Evolutionary conservation across 2,113 vertebrate species (phyloP).

Genomic region (Solea senegalensis): DNA sequence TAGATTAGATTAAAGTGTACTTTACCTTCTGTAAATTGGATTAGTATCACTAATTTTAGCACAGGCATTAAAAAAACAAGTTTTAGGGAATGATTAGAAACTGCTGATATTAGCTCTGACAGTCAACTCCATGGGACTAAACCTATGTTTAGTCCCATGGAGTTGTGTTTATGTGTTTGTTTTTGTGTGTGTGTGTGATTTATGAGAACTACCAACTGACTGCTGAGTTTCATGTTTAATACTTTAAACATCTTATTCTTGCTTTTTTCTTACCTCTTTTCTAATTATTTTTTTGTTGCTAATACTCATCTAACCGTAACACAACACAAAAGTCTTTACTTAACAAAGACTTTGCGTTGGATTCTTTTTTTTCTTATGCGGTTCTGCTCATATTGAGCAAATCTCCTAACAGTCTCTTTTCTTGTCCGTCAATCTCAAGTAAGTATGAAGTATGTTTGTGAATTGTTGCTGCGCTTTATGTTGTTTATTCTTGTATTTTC

Average conservation of each 20-base stretch:
- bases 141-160: background rate
- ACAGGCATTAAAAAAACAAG: too few species aligned
- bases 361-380: background rate
- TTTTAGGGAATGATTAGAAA: too few species aligned
- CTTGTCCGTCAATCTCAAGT: background rate
- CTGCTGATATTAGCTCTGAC: too few species aligned
- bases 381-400: background rate
- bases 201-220: background rate
- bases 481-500: too few species aligned
- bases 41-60: too few species aligned
- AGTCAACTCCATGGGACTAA: background rate
- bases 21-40: too few species aligned
- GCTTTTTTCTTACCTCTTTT: conserved; percentile 11
- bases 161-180: conserved; percentile 8
- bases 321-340: too few species aligned
- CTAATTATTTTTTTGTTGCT: background rate
- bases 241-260: conserved; percentile 7
- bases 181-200: conserved; percentile 1
- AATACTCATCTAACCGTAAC: conserved; percentile 8
- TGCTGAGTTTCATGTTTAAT: conserved; percentile 19
- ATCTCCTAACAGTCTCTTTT: background rate
- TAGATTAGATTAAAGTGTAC: too few species aligned
- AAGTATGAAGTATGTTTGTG: conserved; percentile 14
- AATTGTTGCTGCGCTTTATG: too few species aligned
- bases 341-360: background rate